A percentile compares a stretch with the other conserved stretches of the same genome.
Evolutionary conservation across 2,888 invertebrate species (phyloP).

Genomic region (Hyposoter dolosus): DNA sequence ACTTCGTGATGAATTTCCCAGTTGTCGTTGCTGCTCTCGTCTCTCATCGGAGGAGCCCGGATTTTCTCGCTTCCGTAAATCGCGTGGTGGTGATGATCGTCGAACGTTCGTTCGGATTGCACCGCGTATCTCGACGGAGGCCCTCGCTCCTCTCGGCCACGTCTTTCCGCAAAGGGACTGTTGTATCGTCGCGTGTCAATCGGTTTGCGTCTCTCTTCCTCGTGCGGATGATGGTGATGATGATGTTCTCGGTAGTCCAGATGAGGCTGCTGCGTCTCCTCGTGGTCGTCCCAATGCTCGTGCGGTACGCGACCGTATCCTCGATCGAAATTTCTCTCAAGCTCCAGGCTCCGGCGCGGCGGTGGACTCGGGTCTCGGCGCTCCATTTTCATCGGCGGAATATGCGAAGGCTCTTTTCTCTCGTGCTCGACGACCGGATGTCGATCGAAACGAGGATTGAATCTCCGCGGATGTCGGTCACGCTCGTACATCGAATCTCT

Average conservation of each 20-base stretch:
- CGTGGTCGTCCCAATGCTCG: conserved; percentile 82
- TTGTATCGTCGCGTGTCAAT: conserved; percentile 81
- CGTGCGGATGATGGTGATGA: conserved; percentile 72
- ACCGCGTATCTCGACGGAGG: conserved; percentile 78
- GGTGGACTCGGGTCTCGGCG: conserved; percentile 79
- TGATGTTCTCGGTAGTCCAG: conserved; percentile 79
- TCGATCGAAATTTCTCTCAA: conserved; percentile 80
- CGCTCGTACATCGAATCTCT: conserved; percentile 75
- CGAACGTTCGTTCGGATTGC: conserved; percentile 74
- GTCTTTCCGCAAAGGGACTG: conserved; percentile 85
- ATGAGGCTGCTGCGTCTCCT: conserved; percentile 76
- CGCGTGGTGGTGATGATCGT: conserved; percentile 78
- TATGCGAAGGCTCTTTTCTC: conserved; percentile 75
- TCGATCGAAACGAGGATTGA: conserved; percentile 72
- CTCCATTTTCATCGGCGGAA: conserved; percentile 77
- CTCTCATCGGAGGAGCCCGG: conserved; percentile 75
- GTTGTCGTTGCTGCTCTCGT: conserved; percentile 80
- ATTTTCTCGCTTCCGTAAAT: conserved; percentile 79
- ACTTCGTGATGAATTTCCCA: conserved; percentile 83
- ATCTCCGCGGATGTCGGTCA: conserved; percentile 68
- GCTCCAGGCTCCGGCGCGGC: conserved; percentile 77
- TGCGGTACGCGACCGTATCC: conserved; percentile 76
- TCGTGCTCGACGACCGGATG: conserved; percentile 76
- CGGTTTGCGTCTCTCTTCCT: conserved; percentile 80
- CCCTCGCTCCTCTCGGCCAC: conserved; percentile 84